phyloP scores from a whole-genome alignment of 2,113 vertebrate genomes.

The Megatriorchis doriae region DNA sequence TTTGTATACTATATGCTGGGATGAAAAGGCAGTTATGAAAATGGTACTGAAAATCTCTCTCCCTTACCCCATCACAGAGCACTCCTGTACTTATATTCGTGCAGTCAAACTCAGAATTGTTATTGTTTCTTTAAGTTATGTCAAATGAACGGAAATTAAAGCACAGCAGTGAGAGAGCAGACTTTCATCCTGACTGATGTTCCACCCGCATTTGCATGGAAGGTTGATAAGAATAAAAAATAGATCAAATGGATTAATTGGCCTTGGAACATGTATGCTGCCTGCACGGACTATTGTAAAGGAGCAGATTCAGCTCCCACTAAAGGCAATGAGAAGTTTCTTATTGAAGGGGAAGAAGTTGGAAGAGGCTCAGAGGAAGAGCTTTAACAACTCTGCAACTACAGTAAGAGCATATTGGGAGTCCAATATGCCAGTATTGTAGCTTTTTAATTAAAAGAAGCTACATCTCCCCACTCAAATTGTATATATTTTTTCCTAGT shows the following conservation, averaged over 20 bases:
- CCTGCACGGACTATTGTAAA: rapidly evolving
- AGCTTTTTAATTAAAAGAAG: too few species aligned
- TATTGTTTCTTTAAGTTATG: neutral
- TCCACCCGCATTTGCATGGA: neutral
- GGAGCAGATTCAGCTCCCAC: neutral
- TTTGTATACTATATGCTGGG: neutral
- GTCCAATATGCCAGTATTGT: too few species aligned
- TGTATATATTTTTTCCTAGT: too few species aligned
- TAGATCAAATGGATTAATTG: neutral
- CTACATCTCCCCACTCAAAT: too few species aligned
- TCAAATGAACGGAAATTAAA: neutral
- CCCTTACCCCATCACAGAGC: neutral
- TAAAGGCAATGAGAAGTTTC: neutral
- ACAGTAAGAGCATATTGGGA: neutral
- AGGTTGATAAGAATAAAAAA: neutral
- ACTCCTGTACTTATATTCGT: rapidly evolving
- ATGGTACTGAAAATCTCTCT: neutral
- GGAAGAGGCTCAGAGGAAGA: neutral
- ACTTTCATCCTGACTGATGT: neutral
- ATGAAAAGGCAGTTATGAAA: neutral
- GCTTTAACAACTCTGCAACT: neutral
- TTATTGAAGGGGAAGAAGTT: neutral
- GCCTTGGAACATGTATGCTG: neutral
- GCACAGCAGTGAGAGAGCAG: neutral
- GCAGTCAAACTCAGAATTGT: neutral